phyloP scores from a whole-genome alignment of 2,797 vertebrate genomes.

The Cynopterus sphinx region DNA sequence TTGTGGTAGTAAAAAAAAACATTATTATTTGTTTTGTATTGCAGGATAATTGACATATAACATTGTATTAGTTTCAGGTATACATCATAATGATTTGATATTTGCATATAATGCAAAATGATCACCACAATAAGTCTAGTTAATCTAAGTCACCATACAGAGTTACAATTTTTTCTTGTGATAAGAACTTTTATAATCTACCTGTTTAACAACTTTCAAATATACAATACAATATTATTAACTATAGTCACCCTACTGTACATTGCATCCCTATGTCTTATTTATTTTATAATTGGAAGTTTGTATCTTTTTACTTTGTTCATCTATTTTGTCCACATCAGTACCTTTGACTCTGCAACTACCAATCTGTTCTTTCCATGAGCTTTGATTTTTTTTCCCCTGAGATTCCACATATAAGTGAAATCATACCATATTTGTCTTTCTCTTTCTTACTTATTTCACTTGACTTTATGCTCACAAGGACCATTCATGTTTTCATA shows the following conservation, averaged over 20 bases:
- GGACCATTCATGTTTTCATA: not conserved
- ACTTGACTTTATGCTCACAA: not conserved
- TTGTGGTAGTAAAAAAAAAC: not conserved
- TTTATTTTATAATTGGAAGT: not conserved
- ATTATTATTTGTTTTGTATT: not conserved
- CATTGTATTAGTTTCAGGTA: not conserved
- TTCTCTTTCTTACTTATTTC: not conserved
- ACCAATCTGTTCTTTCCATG: not conserved
- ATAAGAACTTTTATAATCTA: not conserved
- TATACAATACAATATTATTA: not conserved
- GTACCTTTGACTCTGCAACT: not conserved
- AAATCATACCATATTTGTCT: not conserved
- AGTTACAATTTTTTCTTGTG: not conserved
- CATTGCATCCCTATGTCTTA: not conserved
- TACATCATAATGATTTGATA: not conserved
- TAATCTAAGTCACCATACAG: not conserved
- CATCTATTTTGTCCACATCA: not conserved
- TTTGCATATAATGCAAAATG: not conserved
- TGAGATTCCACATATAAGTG: not conserved
- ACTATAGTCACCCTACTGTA: not conserved
- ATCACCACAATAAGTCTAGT: not conserved
- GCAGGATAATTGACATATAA: not conserved
- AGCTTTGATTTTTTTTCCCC: not conserved
- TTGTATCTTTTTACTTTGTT: not conserved
- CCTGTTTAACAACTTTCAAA: not conserved